Conservation (phyloP, 2,113 vertebrate genomes). For the Gobio gobio region DNA sequence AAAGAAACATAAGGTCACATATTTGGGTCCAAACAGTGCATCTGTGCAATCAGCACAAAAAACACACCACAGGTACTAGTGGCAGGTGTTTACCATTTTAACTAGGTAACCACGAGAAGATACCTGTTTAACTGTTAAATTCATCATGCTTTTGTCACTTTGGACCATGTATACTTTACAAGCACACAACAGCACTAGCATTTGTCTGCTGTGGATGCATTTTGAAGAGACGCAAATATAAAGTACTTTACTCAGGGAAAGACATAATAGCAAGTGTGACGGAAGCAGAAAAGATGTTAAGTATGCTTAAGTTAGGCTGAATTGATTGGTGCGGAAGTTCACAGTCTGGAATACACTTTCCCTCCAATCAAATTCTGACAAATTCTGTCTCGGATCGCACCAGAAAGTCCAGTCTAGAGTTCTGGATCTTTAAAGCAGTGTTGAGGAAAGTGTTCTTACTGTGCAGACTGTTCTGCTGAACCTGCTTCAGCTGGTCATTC, state of each 20-base stretch:
- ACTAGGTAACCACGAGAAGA: neutral
- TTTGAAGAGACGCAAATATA: neutral
- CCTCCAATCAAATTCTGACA: neutral
- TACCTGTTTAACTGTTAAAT: neutral
- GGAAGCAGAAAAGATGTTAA: neutral
- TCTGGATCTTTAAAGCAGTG: neutral
- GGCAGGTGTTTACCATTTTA: neutral
- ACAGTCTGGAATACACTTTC: neutral
- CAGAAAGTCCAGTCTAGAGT: neutral
- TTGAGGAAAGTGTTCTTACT: conserved; percentile 77
- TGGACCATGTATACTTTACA: neutral
- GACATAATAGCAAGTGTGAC: neutral
- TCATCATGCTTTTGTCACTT: neutral
- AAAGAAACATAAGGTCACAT: neutral
- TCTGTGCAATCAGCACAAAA: neutral
- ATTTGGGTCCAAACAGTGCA: too few relatives aligned
- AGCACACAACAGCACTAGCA: neutral
- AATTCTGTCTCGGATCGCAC: neutral
- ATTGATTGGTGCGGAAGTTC: neutral
- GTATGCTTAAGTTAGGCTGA: neutral
- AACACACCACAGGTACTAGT: neutral
- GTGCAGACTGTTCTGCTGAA: conserved; percentile 95
- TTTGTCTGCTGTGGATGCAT: neutral
- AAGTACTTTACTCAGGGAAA: neutral
- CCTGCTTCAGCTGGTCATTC: conserved; percentile 95